Percentiles rank a stretch among this genome's conserved stretches.
phyloP scores from a whole-genome alignment of 2,113 vertebrate genomes.

The Thryonomys swinderianus region DNA sequence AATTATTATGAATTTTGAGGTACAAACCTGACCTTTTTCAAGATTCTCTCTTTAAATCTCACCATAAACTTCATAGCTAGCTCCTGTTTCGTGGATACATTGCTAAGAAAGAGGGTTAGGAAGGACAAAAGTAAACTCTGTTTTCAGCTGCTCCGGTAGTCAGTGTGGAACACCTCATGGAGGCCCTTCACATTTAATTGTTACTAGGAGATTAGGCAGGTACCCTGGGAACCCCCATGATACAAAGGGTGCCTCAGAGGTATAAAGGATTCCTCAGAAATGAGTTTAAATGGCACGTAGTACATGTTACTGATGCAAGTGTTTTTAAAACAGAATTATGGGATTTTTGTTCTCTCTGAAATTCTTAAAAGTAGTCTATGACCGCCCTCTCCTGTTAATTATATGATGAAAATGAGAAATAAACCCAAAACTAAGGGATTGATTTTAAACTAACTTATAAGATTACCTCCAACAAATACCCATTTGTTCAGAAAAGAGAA shows the following conservation, averaged over 20 bases:
- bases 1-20: slow-evolving; percentile 32
- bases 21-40: not conserved
- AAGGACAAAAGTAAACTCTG: slow-evolving; percentile 22
- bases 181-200: not conserved
- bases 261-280: not conserved
- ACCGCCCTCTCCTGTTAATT: slow-evolving; percentile 68
- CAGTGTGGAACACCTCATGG: not conserved
- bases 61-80: not conserved
- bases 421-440: not conserved
- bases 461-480: not conserved
- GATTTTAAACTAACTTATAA: slow-evolving; percentile 40
- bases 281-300: not conserved
- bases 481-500: slow-evolving; percentile 46
- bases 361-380: slow-evolving; percentile 51
- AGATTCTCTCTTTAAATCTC: slow-evolving; percentile 1
- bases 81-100: not conserved
- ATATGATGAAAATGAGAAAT: slow-evolving; percentile 38
- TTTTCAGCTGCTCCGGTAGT: not conserved
- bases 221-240: not conserved
- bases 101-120: not conserved
- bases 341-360: slow-evolving; percentile 25
- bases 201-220: not conserved
- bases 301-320: not conserved
- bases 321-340: slow-evolving; percentile 55
- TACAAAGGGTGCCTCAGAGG: not conserved